A percentile compares a stretch with the other conserved stretches of the same genome.
Evolutionary conservation across 2,113 vertebrate species (phyloP).

Genomic region (Tragelaphus strepsiceros): DNA sequence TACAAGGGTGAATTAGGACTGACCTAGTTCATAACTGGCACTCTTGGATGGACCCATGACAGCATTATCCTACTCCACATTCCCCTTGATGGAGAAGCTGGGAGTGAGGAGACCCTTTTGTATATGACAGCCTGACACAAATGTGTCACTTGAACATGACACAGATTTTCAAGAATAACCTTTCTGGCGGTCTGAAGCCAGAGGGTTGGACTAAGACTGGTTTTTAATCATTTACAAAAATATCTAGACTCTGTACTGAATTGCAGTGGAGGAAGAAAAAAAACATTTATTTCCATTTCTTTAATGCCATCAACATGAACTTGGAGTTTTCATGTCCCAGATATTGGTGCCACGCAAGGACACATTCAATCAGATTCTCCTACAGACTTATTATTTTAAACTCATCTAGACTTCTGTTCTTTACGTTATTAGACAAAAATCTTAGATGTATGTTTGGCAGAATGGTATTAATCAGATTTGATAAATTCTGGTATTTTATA

Average conservation of each 20-base stretch:
- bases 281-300: slow-evolving; percentile 72
- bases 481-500: slow-evolving; percentile 72
- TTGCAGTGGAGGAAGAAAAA: not conserved
- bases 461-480: slow-evolving; percentile 77
- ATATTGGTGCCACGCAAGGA: slow-evolving; percentile 61
- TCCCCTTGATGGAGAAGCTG: not conserved
- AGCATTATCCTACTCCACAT: not conserved
- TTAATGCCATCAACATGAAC: slow-evolving; percentile 70
- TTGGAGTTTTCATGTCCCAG: slow-evolving; percentile 66
- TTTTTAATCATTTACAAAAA: not conserved
- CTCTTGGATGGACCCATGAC: not conserved
- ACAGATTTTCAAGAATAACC: not conserved
- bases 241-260: not conserved
- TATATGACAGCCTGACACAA: not conserved
- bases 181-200: not conserved
- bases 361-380: slow-evolving; percentile 74
- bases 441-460: slow-evolving; percentile 70
- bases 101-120: too few species aligned
- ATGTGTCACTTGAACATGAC: not conserved
- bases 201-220: not conserved
- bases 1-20: not conserved
- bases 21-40: not conserved
- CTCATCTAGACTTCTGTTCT: slow-evolving; percentile 78
- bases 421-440: slow-evolving; percentile 76
- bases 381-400: slow-evolving; percentile 78